Evolutionary conservation across 1,140 invertebrate species (phyloP), one percentile per base, ranked within the genome.

Genomic region (Heterodera schachtii): DNA sequence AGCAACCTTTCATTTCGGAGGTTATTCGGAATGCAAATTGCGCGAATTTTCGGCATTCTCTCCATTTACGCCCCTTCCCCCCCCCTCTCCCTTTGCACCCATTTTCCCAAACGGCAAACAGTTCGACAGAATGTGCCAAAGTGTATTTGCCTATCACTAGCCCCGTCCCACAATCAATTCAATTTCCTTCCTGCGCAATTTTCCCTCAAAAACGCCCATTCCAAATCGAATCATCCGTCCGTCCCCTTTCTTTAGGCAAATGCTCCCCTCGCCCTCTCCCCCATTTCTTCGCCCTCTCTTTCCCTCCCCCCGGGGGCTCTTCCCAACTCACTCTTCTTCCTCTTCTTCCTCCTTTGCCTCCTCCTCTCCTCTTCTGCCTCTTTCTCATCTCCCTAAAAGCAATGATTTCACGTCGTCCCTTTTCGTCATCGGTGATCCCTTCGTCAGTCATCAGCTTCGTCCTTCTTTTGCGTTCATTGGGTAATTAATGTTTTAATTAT

Each of bases 111-210:
- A 43, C 11, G 7, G 67, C n/a, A 70, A 70, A 31, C 41, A 21
- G 67, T 70, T 43, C 67, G 6, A 70, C 67, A 11, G 41, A 43
- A 43, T 9, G 67, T 70, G n/a, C 67, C n/a, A 13, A 52, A 31
- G 31, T 31, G 31, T 31, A 31, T 31, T 31, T 31, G 31, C 31
- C 31, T 31, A 31, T 31, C 31, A 31, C 31, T 31, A 31, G 31
- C 31, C 31, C 31, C 31, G 31, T 31, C 57, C 11, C 57, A 60
- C 57, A 60, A 60, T 19, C 57, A 71, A 71, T 71, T 71, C 8
- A 71, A 71, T 71, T 71, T 71, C 69, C 69, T 71, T 71, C 69
- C 69, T 41, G 69, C 69, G 31, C 69, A 43, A 41, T 71, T 52
- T 46, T 71, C 69, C 21, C 9, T 71, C 69, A 41, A 71, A 71